phyloP scores from a whole-genome alignment of 2,113 vertebrate genomes.

The Myanophis thanlyinensis region DNA sequence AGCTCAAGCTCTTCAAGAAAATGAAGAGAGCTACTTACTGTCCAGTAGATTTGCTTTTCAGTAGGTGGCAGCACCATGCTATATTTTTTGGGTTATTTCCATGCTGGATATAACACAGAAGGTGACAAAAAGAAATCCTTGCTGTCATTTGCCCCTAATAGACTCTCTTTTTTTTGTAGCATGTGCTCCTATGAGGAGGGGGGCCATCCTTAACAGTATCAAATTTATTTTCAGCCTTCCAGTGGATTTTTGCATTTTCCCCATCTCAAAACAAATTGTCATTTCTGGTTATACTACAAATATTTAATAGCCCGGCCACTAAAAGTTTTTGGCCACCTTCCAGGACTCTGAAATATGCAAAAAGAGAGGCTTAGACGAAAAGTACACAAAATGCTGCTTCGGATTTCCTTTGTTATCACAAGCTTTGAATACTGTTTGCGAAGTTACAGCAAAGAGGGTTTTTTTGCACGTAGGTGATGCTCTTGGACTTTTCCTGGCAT shows the following conservation, averaged over 20 bases:
- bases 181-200: not conserved
- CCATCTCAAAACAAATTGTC: not conserved
- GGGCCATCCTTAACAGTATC: not conserved
- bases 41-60: not conserved
- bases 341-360: not conserved
- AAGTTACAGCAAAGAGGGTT: not conserved
- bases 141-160: not conserved
- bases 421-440: not conserved
- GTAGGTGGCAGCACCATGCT: not conserved
- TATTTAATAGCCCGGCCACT: not conserved
- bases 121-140: not conserved
- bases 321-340: not conserved
- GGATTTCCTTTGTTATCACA: not conserved
- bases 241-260: not conserved
- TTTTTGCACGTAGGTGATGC: not conserved
- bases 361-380: not conserved
- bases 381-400: not conserved
- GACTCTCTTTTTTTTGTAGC: not conserved
- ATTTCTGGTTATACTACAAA: not conserved
- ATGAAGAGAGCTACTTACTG: not conserved
- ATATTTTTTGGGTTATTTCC: not conserved
- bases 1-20: not conserved
- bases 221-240: not conserved
- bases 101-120: not conserved
- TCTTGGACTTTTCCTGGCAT: not conserved